Base-by-base conservation (phyloP, 2,888 invertebrate genomes). In the Orthosia gracilis region DNA sequence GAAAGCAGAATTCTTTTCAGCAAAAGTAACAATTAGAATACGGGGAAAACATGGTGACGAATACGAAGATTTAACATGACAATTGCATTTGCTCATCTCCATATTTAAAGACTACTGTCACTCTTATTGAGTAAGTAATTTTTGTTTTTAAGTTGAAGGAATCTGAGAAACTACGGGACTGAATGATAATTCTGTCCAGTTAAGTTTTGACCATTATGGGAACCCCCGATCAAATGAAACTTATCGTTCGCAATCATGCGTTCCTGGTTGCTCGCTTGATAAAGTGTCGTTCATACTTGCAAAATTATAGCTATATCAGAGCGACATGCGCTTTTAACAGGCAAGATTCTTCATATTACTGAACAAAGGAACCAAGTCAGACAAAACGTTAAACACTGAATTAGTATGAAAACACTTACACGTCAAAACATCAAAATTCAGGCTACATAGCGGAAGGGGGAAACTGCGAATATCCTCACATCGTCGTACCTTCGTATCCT, bases 391-490 rank as follows among this genome's bases (percentile, higher is more conserved):
- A 59, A 26, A 49, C 40, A 40, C n/a, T n/a, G n/a, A 54, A 15
- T 49, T 5, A 57, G 31, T 52, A 70, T 40, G 12, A 77, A 59
- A 70, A 73, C 49, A 67, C 21, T 1, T 18, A 59, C 21, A 66
- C 21, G 47, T 75, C 75, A 69, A 75, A 75, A 77, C 87, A 92
- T 93, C 91, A 92, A 92, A 93, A 94, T 95, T 94, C 95, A 92
- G 91, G 91, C 90, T 91, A 92, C 92, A 90, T 88, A 84, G 78
- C 93, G 94, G 92, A 94, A 94, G 87, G 78, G 91, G 94, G 93
- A 95, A 94, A 89, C 89, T 68, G 81, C 80, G 73, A 84, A 87
- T 78, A 89, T 89, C 84, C 87, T 87, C 79, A 74, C 69, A 61
- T 74, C 63, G 69, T 78, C 26, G 76, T 84, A 26, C 47, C 31